A percentile compares a stretch with the other conserved stretches of the same genome.
Conservation (phyloP, 2,797 vertebrate species). For the Dendrocincla tyrannina region DNA sequence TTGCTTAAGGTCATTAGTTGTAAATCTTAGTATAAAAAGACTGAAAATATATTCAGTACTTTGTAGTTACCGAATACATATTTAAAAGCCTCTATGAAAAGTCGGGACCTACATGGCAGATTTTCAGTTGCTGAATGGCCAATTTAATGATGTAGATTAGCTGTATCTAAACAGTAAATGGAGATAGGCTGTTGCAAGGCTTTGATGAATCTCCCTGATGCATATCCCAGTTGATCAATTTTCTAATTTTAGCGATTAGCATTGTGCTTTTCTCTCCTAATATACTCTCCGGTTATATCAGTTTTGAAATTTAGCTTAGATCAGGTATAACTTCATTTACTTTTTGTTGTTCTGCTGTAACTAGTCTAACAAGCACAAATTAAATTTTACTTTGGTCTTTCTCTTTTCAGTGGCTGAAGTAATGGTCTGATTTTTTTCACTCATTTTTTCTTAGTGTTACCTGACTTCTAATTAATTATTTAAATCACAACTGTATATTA, state of each 20-base stretch:
- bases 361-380: conserved; percentile 40
- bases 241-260: conserved; percentile 72
- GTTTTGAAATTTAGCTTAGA: conserved; percentile 42
- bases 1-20: conserved; percentile 85
- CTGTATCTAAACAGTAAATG: conserved; percentile 78
- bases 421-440: conserved; percentile 10
- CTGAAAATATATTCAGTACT: conserved; percentile 85
- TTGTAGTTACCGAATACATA: conserved; percentile 85
- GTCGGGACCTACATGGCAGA: conserved; percentile 84
- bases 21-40: conserved; percentile 84
- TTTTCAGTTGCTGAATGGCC: conserved; percentile 81
- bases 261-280: conserved; percentile 62
- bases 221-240: conserved; percentile 72
- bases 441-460: not conserved
- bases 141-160: conserved; percentile 81
- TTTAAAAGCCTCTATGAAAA: conserved; percentile 82
- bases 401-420: not conserved
- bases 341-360: conserved; percentile 17
- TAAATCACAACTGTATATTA: not conserved
- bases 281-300: conserved; percentile 24
- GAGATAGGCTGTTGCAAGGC: conserved; percentile 64
- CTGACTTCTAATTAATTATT: conserved; percentile 5
- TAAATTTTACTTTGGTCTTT: conserved; percentile 25
- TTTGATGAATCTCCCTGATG: conserved; percentile 78
- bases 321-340: conserved; percentile 23